Base-by-base conservation (phyloP, 1,140 invertebrate genomes). In the Anthonomus grandis region DNA sequence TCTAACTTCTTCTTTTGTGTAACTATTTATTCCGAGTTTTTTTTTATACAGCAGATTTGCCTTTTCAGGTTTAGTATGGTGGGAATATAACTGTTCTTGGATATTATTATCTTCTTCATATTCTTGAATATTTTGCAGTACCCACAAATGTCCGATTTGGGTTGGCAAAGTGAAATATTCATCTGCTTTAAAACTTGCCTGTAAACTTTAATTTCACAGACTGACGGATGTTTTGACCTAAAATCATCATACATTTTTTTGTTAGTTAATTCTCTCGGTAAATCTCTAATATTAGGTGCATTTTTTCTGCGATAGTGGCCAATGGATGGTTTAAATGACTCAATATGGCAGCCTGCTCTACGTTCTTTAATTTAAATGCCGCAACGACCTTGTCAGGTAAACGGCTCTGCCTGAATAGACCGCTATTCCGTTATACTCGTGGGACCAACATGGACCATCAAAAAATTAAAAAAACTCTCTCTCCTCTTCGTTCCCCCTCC, bases 271-370 rank as follows among this genome's bases (percentile, higher is more conserved):
- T 38, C 13, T 8, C 13, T 8, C n/a, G n/a, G n/a, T n/a, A n/a
- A n/a, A n/a, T n/a, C n/a, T n/a, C n/a, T n/a, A n/a, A n/a, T n/a
- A n/a, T 38, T 38, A 8, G 37, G 37, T n/a, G 37, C 37, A 38
- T 38, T 38, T 13, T 38, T 38, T 38, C 37, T 38, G 5, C 6
- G 37, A 38, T 38, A 38, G 13, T 38, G 37, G 17, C 37, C 17
- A 10, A 38, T 15, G 6, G 37, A 38, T 8, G 37, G 37, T 15
- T 38, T 38, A 38, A n/a, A 38, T 13, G 37, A 38, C 37, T 38
- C 37, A 38, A 38, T 38, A 38, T 38, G 37, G 37, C 37, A 38
- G 37, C 37, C 37, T n/a, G 10, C 37, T 38, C 37, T 38, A 38
- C 37, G 37, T 38, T 38, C 37, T 13, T 38, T 38, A 5, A 38